Conservation (phyloP, 2,797 vertebrate genomes). For the Gobionotothen gibberifrons region DNA sequence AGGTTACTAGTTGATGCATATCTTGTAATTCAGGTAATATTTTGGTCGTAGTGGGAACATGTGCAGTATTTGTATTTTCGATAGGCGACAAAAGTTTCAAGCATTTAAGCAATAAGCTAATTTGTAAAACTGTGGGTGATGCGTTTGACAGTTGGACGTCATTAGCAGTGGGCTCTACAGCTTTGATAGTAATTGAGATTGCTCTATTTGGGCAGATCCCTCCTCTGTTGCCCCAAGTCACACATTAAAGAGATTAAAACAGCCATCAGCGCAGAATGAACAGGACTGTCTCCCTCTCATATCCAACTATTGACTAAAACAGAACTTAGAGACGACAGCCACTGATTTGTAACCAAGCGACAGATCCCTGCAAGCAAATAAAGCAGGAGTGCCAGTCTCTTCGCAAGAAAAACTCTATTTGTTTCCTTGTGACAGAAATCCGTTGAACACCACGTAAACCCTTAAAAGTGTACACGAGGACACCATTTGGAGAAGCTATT, state of each 20-base stretch:
- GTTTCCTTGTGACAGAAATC: slow-evolving; percentile 67
- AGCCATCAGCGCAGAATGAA: slow-evolving; percentile 67
- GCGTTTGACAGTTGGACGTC: slow-evolving; percentile 59
- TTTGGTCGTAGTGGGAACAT: slow-evolving; percentile 4
- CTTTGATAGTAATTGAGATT: slow-evolving; percentile 77
- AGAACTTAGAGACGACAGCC: slow-evolving; percentile 68
- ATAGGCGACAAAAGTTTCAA: slow-evolving; percentile 21
- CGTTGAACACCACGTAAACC: slow-evolving; percentile 62
- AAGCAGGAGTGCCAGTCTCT: slow-evolving; percentile 56
- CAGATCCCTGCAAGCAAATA: slow-evolving; percentile 74
- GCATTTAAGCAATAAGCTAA: slow-evolving; percentile 26
- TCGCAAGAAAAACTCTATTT: slow-evolving; percentile 63
- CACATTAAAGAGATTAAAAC: slow-evolving; percentile 79
- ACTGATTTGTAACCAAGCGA: slow-evolving; percentile 73
- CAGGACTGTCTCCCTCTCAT: slow-evolving; percentile 53
- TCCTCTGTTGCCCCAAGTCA: slow-evolving; percentile 64
- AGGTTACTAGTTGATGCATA: background rate
- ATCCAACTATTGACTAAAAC: slow-evolving; percentile 79
- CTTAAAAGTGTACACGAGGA: slow-evolving; percentile 64
- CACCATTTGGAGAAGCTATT: slow-evolving; percentile 61
- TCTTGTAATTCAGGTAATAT: slow-evolving; percentile 1
- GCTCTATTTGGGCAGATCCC: slow-evolving; percentile 68
- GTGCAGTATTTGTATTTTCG: slow-evolving; percentile 11
- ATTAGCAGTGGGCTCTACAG: slow-evolving; percentile 61
- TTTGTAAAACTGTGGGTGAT: slow-evolving; percentile 45